These are phyloP conservation scores for Microplitis mediator DNA, from an alignment of 1,140 invertebrate species.

Conservation along the genomic window DNA sequence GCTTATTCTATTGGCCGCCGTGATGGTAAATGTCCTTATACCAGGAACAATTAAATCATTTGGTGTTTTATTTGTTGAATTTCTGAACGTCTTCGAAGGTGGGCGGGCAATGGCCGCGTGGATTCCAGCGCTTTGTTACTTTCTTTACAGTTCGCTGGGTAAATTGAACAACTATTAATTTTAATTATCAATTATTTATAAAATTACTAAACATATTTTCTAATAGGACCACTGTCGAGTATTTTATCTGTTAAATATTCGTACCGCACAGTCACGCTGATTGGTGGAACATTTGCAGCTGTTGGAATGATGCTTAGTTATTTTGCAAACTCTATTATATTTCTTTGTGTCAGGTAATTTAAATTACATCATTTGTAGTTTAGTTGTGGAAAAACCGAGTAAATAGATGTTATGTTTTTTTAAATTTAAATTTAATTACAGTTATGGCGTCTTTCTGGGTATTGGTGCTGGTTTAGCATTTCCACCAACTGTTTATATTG, in stretches of 20 bases:
- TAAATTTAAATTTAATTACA: slow-evolving; percentile 52
- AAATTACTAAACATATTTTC: slow-evolving; percentile 29
- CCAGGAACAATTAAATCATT: slow-evolving; percentile 88
- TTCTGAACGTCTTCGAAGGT: slow-evolving; percentile 76
- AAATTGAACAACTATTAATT: slow-evolving; percentile 36
- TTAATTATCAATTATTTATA: neutral
- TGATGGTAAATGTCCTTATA: slow-evolving; percentile 81
- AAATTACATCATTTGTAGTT: neutral
- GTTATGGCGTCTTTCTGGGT: slow-evolving; percentile 82
- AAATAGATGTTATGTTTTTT: too few species aligned
- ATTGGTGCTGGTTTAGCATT: slow-evolving; percentile 80
- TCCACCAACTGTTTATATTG: slow-evolving; percentile 89
- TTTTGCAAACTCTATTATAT: slow-evolving; percentile 77
- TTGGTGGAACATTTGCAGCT: slow-evolving; percentile 83
- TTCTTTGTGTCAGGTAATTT: slow-evolving; percentile 76
- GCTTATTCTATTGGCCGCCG: slow-evolving; percentile 79
- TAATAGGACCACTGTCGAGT: slow-evolving; percentile 86
- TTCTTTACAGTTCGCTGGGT: slow-evolving; percentile 86
- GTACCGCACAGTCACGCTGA: slow-evolving; percentile 86
- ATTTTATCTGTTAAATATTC: slow-evolving; percentile 89
- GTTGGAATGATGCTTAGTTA: slow-evolving; percentile 85
- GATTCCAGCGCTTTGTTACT: slow-evolving; percentile 84
- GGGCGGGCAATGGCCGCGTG: slow-evolving; percentile 76
- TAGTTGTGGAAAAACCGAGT: too few species aligned
- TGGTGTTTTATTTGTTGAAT: slow-evolving; percentile 81